Base-by-base conservation (phyloP, 1,140 invertebrate species). In the Antheraea pernyi region DNA sequence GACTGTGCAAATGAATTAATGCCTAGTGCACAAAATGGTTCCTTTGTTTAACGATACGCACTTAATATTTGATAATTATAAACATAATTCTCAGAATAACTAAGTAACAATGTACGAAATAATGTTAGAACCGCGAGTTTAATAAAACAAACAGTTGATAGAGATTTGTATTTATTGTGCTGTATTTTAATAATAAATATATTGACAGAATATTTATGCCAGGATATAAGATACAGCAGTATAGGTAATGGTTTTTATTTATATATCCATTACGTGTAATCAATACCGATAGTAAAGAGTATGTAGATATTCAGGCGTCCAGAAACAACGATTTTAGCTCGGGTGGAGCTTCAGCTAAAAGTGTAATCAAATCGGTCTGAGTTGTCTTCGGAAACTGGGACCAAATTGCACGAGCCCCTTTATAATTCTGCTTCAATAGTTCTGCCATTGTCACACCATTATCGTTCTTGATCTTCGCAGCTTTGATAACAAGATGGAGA, bases 381-480 rank as follows among this genome's bases (percentile, higher is more conserved):
- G 74, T 19, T 0, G 75, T 30, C 10, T 69, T 76, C 0, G 81
- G 71, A 65, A 88, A 88, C 8, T 68, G 16, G 3, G 11, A 22
- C 84, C 83, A 88, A 8, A 84, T 60, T 0, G 65, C n/a, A 18
- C 67, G 72, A 0, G 80, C 75, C 0, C 30, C 58, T 0, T 53
- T 18, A 30, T 72, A 59, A 66, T 85, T 81, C 0, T 46, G 53
- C 65, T 76, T 80, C 19, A 89, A 63, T 8, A 80, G 62, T 3
- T 70, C 60, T 0, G 77, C 78, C 79, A 88, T 79, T 36, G 46
- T 71, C 10, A 73, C 22, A 0, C 80, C 81, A 6, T 77, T 19
- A 19, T 65, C 68, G 61, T 85, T 85, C 71, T 86, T 89, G 6
- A 84, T 81, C 64, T 81, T 86, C 0, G 84, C 83, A 18, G 85